Evolutionary conservation across 1,140 invertebrate species (phyloP).

Genomic region (Caenorhabditis inopinata): DNA sequence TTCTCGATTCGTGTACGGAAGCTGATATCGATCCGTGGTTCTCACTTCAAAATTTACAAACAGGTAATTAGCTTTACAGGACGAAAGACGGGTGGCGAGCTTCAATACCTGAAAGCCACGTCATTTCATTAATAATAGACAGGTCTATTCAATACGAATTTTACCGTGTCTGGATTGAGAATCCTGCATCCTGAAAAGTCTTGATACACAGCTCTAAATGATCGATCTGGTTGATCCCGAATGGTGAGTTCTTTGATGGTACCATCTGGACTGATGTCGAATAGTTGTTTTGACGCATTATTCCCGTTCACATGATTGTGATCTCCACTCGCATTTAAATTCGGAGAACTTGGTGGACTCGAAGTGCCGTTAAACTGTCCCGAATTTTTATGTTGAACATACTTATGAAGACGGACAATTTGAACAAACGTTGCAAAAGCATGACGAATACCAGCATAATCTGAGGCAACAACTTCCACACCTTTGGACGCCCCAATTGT

Average conservation of each 20-base stretch:
- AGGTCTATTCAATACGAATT: too few relatives aligned
- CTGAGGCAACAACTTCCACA: conserved; percentile 43
- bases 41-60: conserved; percentile 56
- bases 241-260: conserved; percentile 43
- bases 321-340: conserved; percentile 6
- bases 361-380: not conserved
- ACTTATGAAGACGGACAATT: conserved; percentile 51
- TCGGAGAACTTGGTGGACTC: not conserved
- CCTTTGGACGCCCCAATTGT: conserved; percentile 39
- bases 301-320: not conserved
- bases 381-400: not conserved
- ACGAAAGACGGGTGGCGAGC: conserved; percentile 46
- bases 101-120: conserved; percentile 50
- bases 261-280: conserved; percentile 13
- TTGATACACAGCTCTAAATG: conserved; percentile 51
- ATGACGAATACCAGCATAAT: conserved; percentile 52
- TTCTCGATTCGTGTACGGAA: conserved; percentile 54
- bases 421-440: conserved; percentile 53
- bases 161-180: conserved; percentile 52
- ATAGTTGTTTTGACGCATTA: not conserved
- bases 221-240: conserved; percentile 47
- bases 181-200: conserved; percentile 54
- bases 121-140: too few relatives aligned
- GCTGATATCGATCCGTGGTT: conserved; percentile 55
- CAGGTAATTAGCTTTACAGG: conserved; percentile 54